phyloP scores from a whole-genome alignment of 2,888 invertebrate genomes.

The Ochropleura plecta region DNA sequence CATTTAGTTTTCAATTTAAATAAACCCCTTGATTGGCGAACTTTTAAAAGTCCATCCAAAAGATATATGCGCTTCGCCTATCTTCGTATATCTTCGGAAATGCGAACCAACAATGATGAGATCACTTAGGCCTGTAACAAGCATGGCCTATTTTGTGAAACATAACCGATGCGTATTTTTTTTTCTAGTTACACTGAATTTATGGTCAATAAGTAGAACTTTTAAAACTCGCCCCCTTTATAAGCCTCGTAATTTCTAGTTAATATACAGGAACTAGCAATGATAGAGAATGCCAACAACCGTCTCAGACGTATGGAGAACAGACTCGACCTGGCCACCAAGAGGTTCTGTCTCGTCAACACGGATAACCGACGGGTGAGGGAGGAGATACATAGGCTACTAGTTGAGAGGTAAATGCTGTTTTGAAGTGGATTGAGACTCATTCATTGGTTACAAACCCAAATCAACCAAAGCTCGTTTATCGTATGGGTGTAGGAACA shows the following conservation, averaged over 20 bases:
- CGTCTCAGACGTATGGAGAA: conserved; percentile 92
- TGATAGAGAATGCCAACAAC: conserved; percentile 88
- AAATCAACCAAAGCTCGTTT: background rate
- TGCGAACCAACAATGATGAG: background rate
- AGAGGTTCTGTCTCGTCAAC: conserved; percentile 93
- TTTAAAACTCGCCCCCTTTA: background rate
- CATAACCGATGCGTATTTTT: background rate
- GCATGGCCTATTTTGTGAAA: background rate
- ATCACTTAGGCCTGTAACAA: background rate
- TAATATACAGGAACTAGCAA: conserved; percentile 78
- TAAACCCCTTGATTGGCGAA: background rate
- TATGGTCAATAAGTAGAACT: background rate
- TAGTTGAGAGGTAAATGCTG: conserved; percentile 93
- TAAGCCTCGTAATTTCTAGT: background rate
- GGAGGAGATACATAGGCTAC: conserved; percentile 94
- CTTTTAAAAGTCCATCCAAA: background rate
- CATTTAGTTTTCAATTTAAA: conserved; percentile 15
- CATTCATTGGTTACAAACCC: too few species aligned
- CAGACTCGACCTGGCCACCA: conserved; percentile 93
- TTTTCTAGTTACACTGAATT: background rate
- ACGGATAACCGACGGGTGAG: conserved; percentile 93
- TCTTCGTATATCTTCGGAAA: background rate
- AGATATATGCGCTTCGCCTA: background rate
- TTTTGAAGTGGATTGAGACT: too few species aligned
- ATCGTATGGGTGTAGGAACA: background rate